Evolutionary conservation across 1,140 invertebrate species (phyloP).

Genomic region (Psix sp.): DNA sequence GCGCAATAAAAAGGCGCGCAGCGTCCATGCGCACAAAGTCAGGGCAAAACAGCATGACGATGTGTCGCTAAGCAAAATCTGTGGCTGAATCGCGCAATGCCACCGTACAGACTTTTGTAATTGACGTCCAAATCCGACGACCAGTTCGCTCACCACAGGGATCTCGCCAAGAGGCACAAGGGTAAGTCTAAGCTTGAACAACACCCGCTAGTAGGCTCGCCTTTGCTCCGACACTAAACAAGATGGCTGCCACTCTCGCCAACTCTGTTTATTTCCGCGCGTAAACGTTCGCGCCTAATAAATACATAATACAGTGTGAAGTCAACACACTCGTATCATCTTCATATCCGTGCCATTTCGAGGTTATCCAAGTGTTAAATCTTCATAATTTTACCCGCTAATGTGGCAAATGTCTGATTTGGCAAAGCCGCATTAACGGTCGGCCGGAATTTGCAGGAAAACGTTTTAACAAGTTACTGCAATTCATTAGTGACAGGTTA

Average conservation of each 20-base stretch:
- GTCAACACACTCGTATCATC: background rate
- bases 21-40: constrained; percentile 58
- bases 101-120: constrained; percentile 25
- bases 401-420: too few species aligned
- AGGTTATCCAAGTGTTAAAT: background rate
- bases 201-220: constrained; percentile 7
- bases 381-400: too few species aligned
- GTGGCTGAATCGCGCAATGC: constrained; percentile 36
- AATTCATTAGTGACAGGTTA: too few species aligned
- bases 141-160: too few species aligned
- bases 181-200: constrained; percentile 7
- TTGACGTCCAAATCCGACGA: background rate
- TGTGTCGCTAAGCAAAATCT: constrained; percentile 56
- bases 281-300: constrained; percentile 7
- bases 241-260: constrained; percentile 64
- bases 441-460: too few species aligned
- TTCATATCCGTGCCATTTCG: background rate
- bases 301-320: background rate
- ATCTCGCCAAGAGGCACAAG: background rate
- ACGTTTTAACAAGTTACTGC: too few species aligned
- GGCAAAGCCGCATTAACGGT: too few species aligned
- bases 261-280: constrained; percentile 63
- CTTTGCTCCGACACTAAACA: constrained; percentile 59
- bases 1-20: constrained; percentile 65
- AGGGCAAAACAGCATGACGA: constrained; percentile 52